Evolutionary conservation across 2,888 invertebrate genomes (phyloP).

Genomic region (Pteria penguin): DNA sequence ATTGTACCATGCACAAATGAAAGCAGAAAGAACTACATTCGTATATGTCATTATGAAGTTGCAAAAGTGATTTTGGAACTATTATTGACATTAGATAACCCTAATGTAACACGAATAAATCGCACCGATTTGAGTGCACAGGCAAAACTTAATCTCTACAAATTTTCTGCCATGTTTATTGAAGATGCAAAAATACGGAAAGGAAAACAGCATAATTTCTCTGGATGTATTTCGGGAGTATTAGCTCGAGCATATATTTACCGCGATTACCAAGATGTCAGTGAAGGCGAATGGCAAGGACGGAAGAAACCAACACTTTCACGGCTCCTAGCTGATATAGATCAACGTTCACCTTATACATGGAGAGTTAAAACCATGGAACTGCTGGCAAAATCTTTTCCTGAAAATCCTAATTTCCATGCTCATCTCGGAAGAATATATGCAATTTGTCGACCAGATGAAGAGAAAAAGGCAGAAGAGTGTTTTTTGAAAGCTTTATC

Average conservation of each 20-base stretch:
- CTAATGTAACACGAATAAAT: background rate
- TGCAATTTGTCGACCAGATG: constrained; percentile 52
- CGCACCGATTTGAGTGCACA: background rate
- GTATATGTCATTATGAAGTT: constrained; percentile 51
- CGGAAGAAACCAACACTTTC: constrained; percentile 48
- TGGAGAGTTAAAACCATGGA: constrained; percentile 42
- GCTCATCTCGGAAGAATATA: constrained; percentile 60
- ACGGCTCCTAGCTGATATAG: constrained; percentile 38
- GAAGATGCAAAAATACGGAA: no score
- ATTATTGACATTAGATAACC: constrained; percentile 24
- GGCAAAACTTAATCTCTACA: constrained; percentile 37
- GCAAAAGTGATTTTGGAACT: constrained; percentile 58
- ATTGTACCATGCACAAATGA: constrained; percentile 44
- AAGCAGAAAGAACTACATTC: constrained; percentile 35
- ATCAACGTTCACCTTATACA: constrained; percentile 37
- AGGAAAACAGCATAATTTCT: constrained; percentile 16
- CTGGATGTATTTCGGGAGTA: constrained; percentile 15
- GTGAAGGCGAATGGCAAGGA: constrained; percentile 42
- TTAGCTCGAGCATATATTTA: constrained; percentile 51
- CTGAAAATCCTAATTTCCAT: constrained; percentile 52
- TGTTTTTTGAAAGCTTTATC: constrained; percentile 47
- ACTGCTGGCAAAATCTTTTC: constrained; percentile 50
- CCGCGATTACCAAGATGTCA: constrained; percentile 54
- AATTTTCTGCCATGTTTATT: constrained; percentile 36
- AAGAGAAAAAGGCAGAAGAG: constrained; percentile 50